These are phyloP conservation scores for Metaphire vulgaris DNA, from an alignment of 1,140 invertebrate species.

Conservation along the genomic window DNA sequence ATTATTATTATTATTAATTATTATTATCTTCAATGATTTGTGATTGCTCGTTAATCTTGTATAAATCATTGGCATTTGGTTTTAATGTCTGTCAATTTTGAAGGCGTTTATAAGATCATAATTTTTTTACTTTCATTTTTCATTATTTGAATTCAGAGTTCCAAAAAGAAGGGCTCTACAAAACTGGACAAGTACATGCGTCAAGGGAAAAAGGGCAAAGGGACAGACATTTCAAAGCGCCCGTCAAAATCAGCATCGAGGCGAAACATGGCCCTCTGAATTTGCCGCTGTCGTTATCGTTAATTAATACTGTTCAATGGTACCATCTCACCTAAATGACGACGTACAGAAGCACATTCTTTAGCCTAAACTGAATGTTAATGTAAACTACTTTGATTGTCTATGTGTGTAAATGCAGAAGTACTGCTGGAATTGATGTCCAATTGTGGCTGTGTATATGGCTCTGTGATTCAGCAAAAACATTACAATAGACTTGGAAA, in stretches of 20 bases:
- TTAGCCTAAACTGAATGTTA: too few species aligned
- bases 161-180: constrained; percentile 72
- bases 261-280: constrained; percentile 83
- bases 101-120: too few species aligned
- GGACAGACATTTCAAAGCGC: constrained; percentile 68
- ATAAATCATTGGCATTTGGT: background rate
- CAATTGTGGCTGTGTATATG: too few species aligned
- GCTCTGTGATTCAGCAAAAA: too few species aligned
- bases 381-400: too few species aligned
- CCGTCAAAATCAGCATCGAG: constrained; percentile 89
- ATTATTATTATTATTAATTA: background rate
- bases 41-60: background rate
- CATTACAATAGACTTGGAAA: too few species aligned
- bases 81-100: background rate
- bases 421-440: too few species aligned
- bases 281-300: background rate
- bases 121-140: too few species aligned
- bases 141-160: constrained; percentile 53
- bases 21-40: background rate
- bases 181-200: constrained; percentile 86
- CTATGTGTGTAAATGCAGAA: too few species aligned
- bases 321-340: too few species aligned
- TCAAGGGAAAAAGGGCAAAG: constrained; percentile 63
- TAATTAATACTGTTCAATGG: too few species aligned
- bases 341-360: too few species aligned